Evolutionary conservation across 2,888 invertebrate species (phyloP).

Genomic region (Trichogramma evanescens): DNA sequence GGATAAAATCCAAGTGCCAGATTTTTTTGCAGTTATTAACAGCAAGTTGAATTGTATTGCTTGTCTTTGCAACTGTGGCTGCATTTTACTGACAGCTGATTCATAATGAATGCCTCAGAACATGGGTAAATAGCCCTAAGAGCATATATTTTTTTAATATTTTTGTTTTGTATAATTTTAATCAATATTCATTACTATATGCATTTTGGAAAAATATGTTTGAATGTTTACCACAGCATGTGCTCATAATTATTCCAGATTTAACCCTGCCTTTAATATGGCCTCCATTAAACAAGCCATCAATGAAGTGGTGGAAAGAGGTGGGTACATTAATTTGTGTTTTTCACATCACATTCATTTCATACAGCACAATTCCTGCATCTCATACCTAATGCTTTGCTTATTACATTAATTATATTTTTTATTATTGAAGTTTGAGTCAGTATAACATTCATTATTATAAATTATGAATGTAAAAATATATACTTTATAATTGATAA

Average conservation of each 20-base stretch:
- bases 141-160: constrained; percentile 11
- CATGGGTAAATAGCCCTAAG: constrained; percentile 59
- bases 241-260: constrained; percentile 57
- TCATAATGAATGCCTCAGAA: constrained; percentile 69
- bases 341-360: background rate
- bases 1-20: constrained; percentile 28
- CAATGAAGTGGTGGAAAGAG: constrained; percentile 90
- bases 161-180: background rate
- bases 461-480: no score
- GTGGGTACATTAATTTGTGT: constrained; percentile 51
- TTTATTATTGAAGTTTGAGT: no score
- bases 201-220: constrained; percentile 17
- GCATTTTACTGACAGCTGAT: constrained; percentile 28
- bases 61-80: constrained; percentile 31
- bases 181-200: background rate
- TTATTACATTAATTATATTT: no score
- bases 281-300: constrained; percentile 90
- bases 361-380: constrained; percentile 7
- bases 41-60: constrained; percentile 20
- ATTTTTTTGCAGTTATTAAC: constrained; percentile 27
- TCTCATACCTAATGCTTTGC: no score
- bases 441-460: no score
- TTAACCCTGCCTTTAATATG: constrained; percentile 88
- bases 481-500: no score
- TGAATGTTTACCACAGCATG: constrained; percentile 36